phyloP scores from a whole-genome alignment of 2,888 invertebrate genomes.

The Tiliacea aurago region DNA sequence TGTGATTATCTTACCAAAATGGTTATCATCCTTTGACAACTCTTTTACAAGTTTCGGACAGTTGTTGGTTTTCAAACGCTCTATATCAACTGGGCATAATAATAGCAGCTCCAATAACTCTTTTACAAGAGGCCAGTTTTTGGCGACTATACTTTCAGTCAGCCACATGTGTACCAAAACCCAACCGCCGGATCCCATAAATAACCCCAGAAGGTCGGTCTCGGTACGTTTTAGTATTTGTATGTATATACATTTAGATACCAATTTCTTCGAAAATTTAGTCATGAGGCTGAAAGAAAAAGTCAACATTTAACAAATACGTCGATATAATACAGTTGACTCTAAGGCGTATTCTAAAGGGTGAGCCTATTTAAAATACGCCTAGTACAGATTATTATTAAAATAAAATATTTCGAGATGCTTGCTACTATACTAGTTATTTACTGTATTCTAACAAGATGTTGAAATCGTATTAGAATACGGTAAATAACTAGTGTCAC shows the following conservation, averaged over 20 bases:
- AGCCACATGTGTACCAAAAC: constrained; percentile 97
- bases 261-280: constrained; percentile 98
- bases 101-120: constrained; percentile 96
- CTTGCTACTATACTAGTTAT: not conserved
- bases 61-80: constrained; percentile 96
- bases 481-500: not conserved
- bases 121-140: constrained; percentile 96
- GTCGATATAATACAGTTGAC: not conserved
- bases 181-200: constrained; percentile 98
- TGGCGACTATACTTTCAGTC: constrained; percentile 95
- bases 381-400: not conserved
- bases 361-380: too few relatives aligned
- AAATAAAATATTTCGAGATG: not conserved
- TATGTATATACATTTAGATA: constrained; percentile 98
- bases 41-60: constrained; percentile 98
- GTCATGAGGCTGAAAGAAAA: constrained; percentile 96
- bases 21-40: constrained; percentile 95
- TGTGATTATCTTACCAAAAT: constrained; percentile 92
- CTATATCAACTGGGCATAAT: constrained; percentile 97
- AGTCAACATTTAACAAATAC: constrained; percentile 30
- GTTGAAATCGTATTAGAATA: constrained; percentile 9
- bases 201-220: constrained; percentile 95
- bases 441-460: not conserved
- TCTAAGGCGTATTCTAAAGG: too few relatives aligned
- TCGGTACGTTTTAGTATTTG: constrained; percentile 97